phyloP scores from a whole-genome alignment of 2,888 invertebrate genomes.

The Periphyllus acericola region DNA sequence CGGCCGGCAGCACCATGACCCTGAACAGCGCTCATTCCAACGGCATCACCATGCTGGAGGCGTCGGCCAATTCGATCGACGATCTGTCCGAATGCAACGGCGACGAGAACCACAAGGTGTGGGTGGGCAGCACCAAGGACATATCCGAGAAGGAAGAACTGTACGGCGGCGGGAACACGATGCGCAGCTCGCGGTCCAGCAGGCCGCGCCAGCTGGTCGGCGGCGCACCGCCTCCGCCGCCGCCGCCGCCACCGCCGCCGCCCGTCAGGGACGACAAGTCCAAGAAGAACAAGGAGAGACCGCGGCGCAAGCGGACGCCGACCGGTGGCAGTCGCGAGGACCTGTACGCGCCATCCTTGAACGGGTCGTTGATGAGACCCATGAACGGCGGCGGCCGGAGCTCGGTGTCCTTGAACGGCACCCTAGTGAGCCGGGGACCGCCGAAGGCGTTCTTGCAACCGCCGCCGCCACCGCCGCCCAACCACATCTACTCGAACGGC shows the following conservation, averaged over 20 bases:
- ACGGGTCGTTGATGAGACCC: conserved; percentile 64
- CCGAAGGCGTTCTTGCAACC: conserved; percentile 53
- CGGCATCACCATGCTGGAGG: conserved; percentile 68
- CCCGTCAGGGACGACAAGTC: conserved; percentile 69
- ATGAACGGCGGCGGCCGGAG: conserved; percentile 63
- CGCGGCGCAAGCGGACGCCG: conserved; percentile 67
- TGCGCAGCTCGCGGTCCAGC: conserved; percentile 70
- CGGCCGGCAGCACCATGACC: conserved; percentile 73
- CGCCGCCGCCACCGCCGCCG: conserved; percentile 69
- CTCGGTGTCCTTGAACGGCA: conserved; percentile 65
- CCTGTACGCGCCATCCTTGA: conserved; percentile 70
- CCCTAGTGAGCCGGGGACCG: conserved; percentile 63
- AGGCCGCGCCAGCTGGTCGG: conserved; percentile 83
- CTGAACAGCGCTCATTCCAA: conserved; percentile 70
- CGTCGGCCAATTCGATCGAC: conserved; percentile 70
- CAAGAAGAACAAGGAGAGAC: conserved; percentile 67
- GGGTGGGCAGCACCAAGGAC: conserved; percentile 77
- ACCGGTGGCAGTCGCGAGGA: conserved; percentile 69
- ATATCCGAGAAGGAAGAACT: conserved; percentile 73
- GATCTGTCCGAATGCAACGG: conserved; percentile 86
- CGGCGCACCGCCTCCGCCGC: conserved; percentile 78
- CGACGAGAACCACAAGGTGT: conserved; percentile 93
- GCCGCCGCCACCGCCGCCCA: conserved; percentile 62
- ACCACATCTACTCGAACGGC: conserved; percentile 65
- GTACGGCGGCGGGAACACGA: conserved; percentile 73